These are phyloP conservation scores for Channallabes apus DNA, from an alignment of 2,797 vertebrate species.

Conservation along the genomic window DNA sequence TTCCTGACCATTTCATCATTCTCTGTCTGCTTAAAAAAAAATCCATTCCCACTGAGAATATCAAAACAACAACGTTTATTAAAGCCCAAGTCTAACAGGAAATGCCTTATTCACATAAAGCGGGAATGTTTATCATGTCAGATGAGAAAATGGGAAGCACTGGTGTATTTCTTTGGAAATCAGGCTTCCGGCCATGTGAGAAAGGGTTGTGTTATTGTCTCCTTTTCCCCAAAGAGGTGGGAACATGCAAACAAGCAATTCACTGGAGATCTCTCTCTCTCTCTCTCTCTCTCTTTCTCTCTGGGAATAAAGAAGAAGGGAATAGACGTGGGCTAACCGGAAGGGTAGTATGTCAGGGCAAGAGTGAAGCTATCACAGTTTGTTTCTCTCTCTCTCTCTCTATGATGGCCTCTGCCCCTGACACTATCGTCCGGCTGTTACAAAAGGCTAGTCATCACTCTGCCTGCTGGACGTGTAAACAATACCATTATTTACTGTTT, in stretches of 20 bases:
- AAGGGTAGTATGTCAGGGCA: conserved; percentile 30
- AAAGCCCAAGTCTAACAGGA: conserved; percentile 33
- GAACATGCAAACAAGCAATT: conserved; percentile 77
- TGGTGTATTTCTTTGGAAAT: conserved; percentile 35
- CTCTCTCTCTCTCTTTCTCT: conserved; percentile 25
- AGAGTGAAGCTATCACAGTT: conserved; percentile 33
- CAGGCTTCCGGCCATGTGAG: conserved; percentile 73
- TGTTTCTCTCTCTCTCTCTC: conserved; percentile 7
- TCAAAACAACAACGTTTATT: conserved; percentile 38
- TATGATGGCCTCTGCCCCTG: conserved; percentile 36
- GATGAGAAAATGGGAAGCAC: conserved; percentile 34
- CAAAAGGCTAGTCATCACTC: conserved; percentile 44
- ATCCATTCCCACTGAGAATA: conserved; percentile 32
- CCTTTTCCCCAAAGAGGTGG: conserved; percentile 72
- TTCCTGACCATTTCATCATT: neutral
- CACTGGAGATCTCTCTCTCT: conserved; percentile 14
- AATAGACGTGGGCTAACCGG: conserved; percentile 32
- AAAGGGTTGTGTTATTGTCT: conserved; percentile 72
- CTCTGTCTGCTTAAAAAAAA: conserved; percentile 20
- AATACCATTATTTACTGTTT: conserved; percentile 91
- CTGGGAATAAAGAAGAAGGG: conserved; percentile 26
- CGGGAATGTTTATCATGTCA: conserved; percentile 30
- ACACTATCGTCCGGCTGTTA: conserved; percentile 39
- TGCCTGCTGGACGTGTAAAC: conserved; percentile 71
- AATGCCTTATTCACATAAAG: conserved; percentile 37